A percentile compares a stretch with the other conserved stretches of the same genome.
Conservation (phyloP, 1,140 invertebrate genomes). For the Coelopa frigida region DNA sequence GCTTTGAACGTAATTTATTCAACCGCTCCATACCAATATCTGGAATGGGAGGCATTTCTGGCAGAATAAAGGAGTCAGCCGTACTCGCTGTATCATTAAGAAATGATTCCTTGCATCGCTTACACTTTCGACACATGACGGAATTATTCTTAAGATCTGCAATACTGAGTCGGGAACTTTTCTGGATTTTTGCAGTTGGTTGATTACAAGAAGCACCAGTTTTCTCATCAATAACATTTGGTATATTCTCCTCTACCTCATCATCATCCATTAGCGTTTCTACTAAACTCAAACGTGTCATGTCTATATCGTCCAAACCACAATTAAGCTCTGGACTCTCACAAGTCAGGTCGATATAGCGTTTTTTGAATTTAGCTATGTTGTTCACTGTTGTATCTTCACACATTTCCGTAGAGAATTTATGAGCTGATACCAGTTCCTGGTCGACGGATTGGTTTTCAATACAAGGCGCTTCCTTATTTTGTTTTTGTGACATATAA, state of each 20-base stretch:
- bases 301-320: conserved; percentile 10
- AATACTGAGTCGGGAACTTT: too few relatives aligned
- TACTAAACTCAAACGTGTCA: conserved; percentile 8
- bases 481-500: conserved; percentile 3
- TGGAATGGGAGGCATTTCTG: background rate
- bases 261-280: conserved; percentile 1
- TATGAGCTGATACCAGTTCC: too few relatives aligned
- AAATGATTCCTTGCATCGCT: conserved; percentile 2
- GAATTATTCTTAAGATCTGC: background rate
- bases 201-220: too few relatives aligned
- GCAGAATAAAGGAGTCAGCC: conserved; percentile 8
- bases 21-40: background rate
- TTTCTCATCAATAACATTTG: background rate
- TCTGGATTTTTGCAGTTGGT: too few relatives aligned
- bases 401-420: background rate
- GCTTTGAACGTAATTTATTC: background rate
- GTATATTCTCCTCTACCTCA: background rate
- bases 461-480: too few relatives aligned
- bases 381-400: background rate
- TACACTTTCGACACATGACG: conserved; percentile 1
- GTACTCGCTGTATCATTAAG: background rate
- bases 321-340: conserved; percentile 4
- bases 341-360: background rate
- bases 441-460: too few relatives aligned
- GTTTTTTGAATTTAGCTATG: background rate